A percentile compares a stretch with the other conserved stretches of the same genome.
Evolutionary conservation across 2,888 invertebrate species (phyloP).

Genomic region (Stictocephala bisonia): DNA sequence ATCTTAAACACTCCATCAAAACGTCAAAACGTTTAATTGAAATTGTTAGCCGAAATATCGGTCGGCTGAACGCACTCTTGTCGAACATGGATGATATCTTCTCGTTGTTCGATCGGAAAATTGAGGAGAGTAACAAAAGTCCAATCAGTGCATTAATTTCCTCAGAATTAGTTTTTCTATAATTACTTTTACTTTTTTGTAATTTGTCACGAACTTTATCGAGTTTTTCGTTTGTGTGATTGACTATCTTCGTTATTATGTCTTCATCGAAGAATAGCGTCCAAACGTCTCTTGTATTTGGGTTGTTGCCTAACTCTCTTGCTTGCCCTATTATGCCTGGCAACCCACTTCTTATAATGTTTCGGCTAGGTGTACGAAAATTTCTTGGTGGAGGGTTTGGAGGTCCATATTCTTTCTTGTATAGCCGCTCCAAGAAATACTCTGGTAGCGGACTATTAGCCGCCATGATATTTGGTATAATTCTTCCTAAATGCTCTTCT

Average conservation of each 20-base stretch:
- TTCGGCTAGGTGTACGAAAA: no score
- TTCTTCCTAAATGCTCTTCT: constrained; percentile 1
- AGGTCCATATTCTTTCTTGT: no score
- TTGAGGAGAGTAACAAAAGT: not conserved
- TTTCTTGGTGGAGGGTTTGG: no score
- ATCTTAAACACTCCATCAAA: not conserved
- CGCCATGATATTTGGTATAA: no score
- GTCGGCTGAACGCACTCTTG: not conserved
- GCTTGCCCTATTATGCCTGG: no score
- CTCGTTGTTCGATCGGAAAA: not conserved
- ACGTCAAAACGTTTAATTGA: not conserved
- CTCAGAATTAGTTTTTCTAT: not conserved
- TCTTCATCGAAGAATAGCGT: constrained; percentile 22
- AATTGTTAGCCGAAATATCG: not conserved
- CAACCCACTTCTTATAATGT: no score
- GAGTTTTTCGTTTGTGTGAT: constrained; percentile 15
- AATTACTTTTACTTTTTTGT: not conserved
- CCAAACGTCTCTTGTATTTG: constrained; percentile 11
- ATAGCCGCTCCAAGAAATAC: no score
- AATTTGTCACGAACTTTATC: not conserved
- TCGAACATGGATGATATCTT: not conserved
- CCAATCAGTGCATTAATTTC: not conserved
- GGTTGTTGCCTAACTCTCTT: constrained; percentile 5
- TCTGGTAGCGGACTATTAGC: no score
- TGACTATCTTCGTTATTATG: not conserved